phyloP scores from a whole-genome alignment of 2,888 invertebrate genomes.

The Aricia artaxerxes region DNA sequence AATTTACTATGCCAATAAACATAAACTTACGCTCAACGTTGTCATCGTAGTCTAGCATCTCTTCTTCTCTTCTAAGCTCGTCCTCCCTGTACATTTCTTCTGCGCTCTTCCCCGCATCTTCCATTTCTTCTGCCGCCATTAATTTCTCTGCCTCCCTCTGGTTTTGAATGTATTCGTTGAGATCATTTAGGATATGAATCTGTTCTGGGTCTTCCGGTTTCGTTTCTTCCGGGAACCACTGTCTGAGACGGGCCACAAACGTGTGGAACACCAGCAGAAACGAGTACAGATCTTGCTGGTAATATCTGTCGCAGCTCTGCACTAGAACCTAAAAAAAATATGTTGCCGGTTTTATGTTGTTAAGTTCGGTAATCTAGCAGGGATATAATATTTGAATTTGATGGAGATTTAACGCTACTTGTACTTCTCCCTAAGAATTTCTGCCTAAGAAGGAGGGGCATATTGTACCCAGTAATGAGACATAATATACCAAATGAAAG shows the following conservation, averaged over 20 bases:
- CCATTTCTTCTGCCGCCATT: constrained; percentile 58
- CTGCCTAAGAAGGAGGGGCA: too few species aligned
- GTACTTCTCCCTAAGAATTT: neutral
- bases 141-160: constrained; percentile 60
- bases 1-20: too few species aligned
- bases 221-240: constrained; percentile 70
- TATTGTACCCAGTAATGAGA: too few species aligned
- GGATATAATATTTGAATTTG: too few species aligned
- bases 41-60: constrained; percentile 61
- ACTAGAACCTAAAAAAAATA: constrained; percentile 72
- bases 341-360: neutral
- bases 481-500: too few species aligned
- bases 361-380: too few species aligned
- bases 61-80: constrained; percentile 57
- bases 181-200: constrained; percentile 57
- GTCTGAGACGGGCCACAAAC: constrained; percentile 82
- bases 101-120: constrained; percentile 58
- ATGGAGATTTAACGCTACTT: too few species aligned
- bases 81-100: constrained; percentile 80
- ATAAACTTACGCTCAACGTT: constrained; percentile 54
- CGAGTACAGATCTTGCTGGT: constrained; percentile 79
- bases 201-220: constrained; percentile 33
- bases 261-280: constrained; percentile 87
- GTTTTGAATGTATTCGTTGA: constrained; percentile 62
- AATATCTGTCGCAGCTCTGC: constrained; percentile 81